Base-by-base conservation (phyloP, 2,888 invertebrate genomes). In the Gymnosoma rotundatum region DNA sequence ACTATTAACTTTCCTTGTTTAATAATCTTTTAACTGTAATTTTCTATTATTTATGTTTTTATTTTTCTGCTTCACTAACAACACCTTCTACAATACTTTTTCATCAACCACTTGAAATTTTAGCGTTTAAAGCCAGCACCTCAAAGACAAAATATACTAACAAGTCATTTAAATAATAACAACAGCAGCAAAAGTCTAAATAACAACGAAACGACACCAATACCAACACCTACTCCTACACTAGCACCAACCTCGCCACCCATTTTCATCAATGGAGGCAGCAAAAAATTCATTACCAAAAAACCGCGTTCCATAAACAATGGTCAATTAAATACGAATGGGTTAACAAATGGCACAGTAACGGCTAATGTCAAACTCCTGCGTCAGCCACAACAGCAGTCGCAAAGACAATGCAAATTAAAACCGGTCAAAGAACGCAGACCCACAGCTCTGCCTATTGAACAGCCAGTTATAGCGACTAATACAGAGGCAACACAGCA, bases 361-460 rank as follows among this genome's bases (percentile, higher is more conserved):
- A 25, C 67, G 76, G 63, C 60, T 63, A 54, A 75, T 72, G 61
- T 38, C 80, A 76, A 66, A 78, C 45, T 69, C 60, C 85, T 88
- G 85, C 86, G 87, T 87, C 83, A 86, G 85, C 84, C 88, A 78
- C 88, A 89, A 83, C 88, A 87, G 86, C 87, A 86, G 86, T 86
- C 86, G 85, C 87, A 87, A 42, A 88, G 85, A 74, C 82, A 87
- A 87, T 78, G 84, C 85, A 90, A 89, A 86, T 87, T 90, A 85
- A 91, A 90, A 78, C 90, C 91, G 69, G 89, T 90, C 87, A 90
- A 89, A 88, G 89, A 89, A 76, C 87, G 91, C 10, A 88, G 90
- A 5, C 90, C 91, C 20, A 91, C 91, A 6, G 90, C 91, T 1
- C 70, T 91, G 75, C 90, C 90, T 20, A 88, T 74, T 14, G 89